These are phyloP conservation scores for Oophaga sylvatica DNA, from an alignment of 2,797 vertebrate genomes.

Conservation along the genomic window DNA sequence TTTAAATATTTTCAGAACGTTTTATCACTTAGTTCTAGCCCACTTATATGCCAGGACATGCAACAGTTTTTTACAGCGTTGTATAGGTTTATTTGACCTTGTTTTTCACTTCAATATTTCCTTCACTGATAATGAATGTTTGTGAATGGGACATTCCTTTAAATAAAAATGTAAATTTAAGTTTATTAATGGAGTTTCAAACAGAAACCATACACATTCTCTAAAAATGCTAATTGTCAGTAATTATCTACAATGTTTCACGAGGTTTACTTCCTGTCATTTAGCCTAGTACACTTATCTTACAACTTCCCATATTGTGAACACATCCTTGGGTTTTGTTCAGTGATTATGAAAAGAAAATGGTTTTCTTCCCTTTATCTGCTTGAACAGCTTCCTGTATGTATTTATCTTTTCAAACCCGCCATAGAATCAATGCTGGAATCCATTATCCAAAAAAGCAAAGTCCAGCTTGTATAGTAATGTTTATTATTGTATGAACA, in stretches of 20 bases:
- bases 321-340: conserved; percentile 3
- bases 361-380: conserved; percentile 10
- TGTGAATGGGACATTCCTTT: background rate
- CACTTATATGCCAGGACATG: background rate
- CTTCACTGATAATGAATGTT: background rate
- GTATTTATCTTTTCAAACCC: background rate
- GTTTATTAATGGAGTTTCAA: background rate
- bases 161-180: background rate
- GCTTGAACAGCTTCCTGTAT: background rate
- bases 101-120: background rate
- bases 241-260: background rate
- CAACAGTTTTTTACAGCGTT: background rate
- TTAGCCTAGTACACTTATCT: background rate
- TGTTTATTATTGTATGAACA: conserved; percentile 8
- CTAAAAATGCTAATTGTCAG: background rate
- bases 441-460: background rate
- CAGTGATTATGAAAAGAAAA: background rate
- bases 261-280: background rate
- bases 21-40: background rate
- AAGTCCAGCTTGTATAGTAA: background rate
- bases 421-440: background rate
- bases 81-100: background rate
- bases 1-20: too few relatives aligned
- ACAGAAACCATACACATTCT: background rate
- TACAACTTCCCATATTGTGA: background rate